Conservation (phyloP, 2,888 invertebrate species). For the Drosophila algonquin region DNA sequence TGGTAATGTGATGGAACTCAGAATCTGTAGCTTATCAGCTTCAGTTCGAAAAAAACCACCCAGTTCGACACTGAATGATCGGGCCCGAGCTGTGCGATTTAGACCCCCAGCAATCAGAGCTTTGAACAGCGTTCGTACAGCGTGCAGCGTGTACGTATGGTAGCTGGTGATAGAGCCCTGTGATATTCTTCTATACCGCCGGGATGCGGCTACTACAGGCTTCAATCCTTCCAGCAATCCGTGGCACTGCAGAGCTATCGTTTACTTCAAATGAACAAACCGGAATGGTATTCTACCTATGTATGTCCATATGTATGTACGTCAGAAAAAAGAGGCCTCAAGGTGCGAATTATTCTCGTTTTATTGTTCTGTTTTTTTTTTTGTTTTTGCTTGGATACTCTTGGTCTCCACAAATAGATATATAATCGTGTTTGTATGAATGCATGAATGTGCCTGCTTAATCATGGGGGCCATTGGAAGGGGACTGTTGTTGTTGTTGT, state of each 20-base stretch:
- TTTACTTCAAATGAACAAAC: too few relatives aligned
- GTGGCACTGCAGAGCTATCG: too few relatives aligned
- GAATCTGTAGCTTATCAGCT: constrained; percentile 20
- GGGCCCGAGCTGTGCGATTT: constrained; percentile 13
- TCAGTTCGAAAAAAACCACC: constrained; percentile 9
- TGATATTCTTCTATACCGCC: too few relatives aligned
- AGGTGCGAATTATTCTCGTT: constrained; percentile 34
- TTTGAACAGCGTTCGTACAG: constrained; percentile 9
- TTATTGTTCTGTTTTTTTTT: constrained; percentile 4
- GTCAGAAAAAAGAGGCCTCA: constrained; percentile 8
- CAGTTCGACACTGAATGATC: constrained; percentile 3
- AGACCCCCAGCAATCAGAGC: constrained; percentile 34
- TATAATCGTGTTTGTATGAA: too few relatives aligned
- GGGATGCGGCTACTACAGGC: neutral
- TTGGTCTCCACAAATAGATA: too few relatives aligned
- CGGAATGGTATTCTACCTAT: neutral
- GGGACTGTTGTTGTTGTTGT: constrained; percentile 16
- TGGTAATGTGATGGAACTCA: neutral
- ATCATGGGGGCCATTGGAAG: neutral
- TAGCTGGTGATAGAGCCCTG: too few relatives aligned
- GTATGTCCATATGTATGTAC: neutral
- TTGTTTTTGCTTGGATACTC: neutral
- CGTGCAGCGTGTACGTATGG: too few relatives aligned
- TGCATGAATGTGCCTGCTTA: neutral
- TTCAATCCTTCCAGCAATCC: too few relatives aligned